Evolutionary conservation across 1,140 invertebrate genomes (phyloP).

Genomic region (Microplitis mediator): DNA sequence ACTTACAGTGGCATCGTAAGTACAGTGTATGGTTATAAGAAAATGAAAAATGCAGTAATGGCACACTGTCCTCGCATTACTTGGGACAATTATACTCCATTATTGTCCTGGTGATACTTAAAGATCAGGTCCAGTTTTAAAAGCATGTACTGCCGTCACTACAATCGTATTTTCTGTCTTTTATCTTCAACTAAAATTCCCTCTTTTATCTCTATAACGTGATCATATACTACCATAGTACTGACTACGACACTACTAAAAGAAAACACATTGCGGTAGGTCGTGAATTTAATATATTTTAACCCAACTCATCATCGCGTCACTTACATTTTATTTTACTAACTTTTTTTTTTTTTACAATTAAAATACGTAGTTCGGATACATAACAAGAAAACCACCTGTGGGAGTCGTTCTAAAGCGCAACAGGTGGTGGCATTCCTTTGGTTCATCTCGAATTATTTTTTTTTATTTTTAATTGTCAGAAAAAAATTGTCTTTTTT

Average conservation of each 20-base stretch:
- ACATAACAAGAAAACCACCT: conserved; percentile 1
- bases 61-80: conserved; percentile 62
- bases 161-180: conserved; percentile 30
- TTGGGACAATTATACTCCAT: conserved; percentile 63
- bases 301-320: neutral
- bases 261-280: conserved; percentile 53
- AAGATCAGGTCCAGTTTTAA: no score
- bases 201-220: conserved; percentile 15
- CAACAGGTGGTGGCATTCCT: neutral
- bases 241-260: neutral
- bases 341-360: neutral
- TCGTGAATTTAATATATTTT: conserved; percentile 37
- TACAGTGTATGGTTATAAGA: conserved; percentile 46
- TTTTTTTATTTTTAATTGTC: no score
- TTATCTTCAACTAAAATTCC: conserved; percentile 33
- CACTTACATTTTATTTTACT: neutral
- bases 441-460: neutral
- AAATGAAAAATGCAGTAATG: conserved; percentile 62
- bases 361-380: no score
- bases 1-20: conserved; percentile 39
- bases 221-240: neutral
- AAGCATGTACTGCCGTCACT: conserved; percentile 31
- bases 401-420: neutral
- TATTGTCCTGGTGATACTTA: conserved; percentile 35
- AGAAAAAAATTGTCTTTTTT: no score